phyloP scores from a whole-genome alignment of 2,113 vertebrate species.

The Centropristis striata region DNA sequence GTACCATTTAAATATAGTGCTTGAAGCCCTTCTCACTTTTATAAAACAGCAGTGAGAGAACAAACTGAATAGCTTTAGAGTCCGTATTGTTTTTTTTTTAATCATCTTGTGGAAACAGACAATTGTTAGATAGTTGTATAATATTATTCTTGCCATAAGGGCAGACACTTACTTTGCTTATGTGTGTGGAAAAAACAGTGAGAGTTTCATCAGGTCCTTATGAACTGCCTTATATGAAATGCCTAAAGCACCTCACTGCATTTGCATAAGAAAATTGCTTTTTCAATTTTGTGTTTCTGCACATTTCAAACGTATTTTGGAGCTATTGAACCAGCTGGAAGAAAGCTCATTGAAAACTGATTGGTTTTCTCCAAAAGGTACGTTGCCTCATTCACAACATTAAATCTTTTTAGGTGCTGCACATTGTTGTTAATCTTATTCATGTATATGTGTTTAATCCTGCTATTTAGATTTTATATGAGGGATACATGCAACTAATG shows the following conservation, averaged over 20 bases:
- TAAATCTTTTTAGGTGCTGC: background rate
- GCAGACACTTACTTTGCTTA: constrained; percentile 21
- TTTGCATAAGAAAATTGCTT: constrained; percentile 50
- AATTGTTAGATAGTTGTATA: constrained; percentile 14
- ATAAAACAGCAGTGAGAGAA: background rate
- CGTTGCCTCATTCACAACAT: background rate
- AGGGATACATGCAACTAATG: background rate
- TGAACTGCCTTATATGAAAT: constrained; percentile 13
- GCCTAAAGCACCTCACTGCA: constrained; percentile 11
- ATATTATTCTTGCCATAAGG: constrained; percentile 27
- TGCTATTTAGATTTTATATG: background rate
- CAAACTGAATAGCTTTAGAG: background rate
- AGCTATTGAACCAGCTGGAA: constrained; percentile 10
- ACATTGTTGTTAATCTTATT: constrained; percentile 2
- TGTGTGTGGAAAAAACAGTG: constrained; percentile 18
- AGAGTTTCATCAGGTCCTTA: constrained; percentile 17
- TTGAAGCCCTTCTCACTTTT: background rate
- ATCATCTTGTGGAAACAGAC: background rate
- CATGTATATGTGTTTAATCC: background rate
- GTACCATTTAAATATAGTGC: background rate
- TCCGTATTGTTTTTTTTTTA: background rate
- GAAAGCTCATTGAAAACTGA: constrained; percentile 27
- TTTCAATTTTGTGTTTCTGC: constrained; percentile 30
- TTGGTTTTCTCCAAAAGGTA: constrained; percentile 16
- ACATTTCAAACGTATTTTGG: constrained; percentile 31